phyloP scores from a whole-genome alignment of 2,888 invertebrate genomes.

The Plagiodera versicolora region DNA sequence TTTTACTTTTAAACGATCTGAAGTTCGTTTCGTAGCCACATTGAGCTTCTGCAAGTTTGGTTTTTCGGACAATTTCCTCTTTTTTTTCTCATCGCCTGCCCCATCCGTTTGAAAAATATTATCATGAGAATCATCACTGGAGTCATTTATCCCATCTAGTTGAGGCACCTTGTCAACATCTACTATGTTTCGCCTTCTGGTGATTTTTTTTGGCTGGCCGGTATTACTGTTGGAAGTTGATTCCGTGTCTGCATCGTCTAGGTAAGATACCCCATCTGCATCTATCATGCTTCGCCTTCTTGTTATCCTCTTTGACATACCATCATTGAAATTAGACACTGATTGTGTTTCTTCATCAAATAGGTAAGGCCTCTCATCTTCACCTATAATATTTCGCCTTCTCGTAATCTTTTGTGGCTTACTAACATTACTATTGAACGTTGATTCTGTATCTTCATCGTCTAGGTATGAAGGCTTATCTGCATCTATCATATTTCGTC shows the following conservation, averaged over 20 bases:
- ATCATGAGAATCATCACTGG: conserved; percentile 6
- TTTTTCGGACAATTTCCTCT: conserved; percentile 34
- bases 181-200: background rate
- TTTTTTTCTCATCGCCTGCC: conserved; percentile 28
- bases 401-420: too few relatives aligned
- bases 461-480: background rate
- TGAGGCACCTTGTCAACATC: conserved; percentile 6
- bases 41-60: conserved; percentile 43
- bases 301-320: background rate
- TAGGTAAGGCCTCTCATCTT: background rate
- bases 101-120: conserved; percentile 36
- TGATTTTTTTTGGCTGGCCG: background rate
- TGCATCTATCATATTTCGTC: too few relatives aligned
- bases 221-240: conserved; percentile 1
- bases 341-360: background rate
- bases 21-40: conserved; percentile 30
- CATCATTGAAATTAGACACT: too few relatives aligned
- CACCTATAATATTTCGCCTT: too few relatives aligned
- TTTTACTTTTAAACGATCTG: conserved; percentile 31
- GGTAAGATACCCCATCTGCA: too few relatives aligned
- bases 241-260: background rate
- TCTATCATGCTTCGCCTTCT: background rate
- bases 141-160: conserved; percentile 14
- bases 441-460: background rate
- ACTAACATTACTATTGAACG: too few relatives aligned